Evolutionary conservation across 1,140 invertebrate species (phyloP).

Genomic region (Apocrypta bakeri): DNA sequence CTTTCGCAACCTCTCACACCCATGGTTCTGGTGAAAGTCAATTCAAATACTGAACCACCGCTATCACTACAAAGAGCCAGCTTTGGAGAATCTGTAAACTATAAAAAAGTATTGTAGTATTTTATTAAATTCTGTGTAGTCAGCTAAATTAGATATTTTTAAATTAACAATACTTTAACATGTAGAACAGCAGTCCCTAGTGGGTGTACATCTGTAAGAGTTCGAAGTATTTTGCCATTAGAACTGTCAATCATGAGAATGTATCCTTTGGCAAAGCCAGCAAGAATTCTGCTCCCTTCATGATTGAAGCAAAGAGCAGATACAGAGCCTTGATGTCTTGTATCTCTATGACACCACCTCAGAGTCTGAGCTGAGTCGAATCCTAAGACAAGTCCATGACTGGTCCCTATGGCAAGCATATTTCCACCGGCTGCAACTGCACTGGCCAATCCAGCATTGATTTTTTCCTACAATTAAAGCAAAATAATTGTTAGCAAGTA

Average conservation of each 20-base stretch:
- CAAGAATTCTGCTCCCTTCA: slow-evolving; percentile 89
- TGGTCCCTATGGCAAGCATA: slow-evolving; percentile 92
- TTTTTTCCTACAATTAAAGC: slow-evolving; percentile 83
- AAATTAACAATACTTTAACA: slow-evolving; percentile 81
- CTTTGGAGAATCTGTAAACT: slow-evolving; percentile 85
- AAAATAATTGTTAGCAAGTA: too few species aligned
- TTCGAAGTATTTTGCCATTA: slow-evolving; percentile 85
- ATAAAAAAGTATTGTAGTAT: slow-evolving; percentile 46
- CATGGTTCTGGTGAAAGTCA: slow-evolving; percentile 92
- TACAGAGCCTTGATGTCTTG: slow-evolving; percentile 85
- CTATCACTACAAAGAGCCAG: slow-evolving; percentile 93
- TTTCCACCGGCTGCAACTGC: slow-evolving; percentile 85
- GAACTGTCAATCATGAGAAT: slow-evolving; percentile 88
- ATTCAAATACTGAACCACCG: slow-evolving; percentile 97
- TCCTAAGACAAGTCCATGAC: slow-evolving; percentile 91
- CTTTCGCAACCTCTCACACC: slow-evolving; percentile 92
- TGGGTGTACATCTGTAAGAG: slow-evolving; percentile 89
- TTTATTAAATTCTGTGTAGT: not conserved
- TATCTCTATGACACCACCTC: slow-evolving; percentile 88
- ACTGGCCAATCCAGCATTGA: slow-evolving; percentile 91
- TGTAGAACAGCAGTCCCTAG: slow-evolving; percentile 91
- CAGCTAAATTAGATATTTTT: slow-evolving; percentile 4
- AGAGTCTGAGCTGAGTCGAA: slow-evolving; percentile 91
- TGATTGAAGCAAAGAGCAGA: slow-evolving; percentile 91
- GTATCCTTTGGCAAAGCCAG: slow-evolving; percentile 90